Base-by-base conservation (phyloP, 2,888 invertebrate species). In the Ptilodon capucinus region DNA sequence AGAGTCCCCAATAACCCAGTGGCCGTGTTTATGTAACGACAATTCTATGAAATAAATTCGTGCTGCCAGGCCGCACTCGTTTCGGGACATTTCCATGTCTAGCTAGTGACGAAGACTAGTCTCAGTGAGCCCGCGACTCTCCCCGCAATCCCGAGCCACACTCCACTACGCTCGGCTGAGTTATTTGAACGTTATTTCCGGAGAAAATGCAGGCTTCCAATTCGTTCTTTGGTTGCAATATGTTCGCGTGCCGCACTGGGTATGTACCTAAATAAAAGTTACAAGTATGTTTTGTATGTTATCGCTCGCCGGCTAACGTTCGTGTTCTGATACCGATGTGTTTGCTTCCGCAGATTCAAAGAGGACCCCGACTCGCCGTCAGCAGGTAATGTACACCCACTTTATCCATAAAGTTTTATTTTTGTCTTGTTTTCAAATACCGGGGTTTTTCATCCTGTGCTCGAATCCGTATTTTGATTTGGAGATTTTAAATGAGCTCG, bases 1-100 rank as follows among this genome's bases (percentile, higher is more conserved):
- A 51, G 40, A 32, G 35, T 75, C 51, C 73, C 73, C 70, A 68
- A 73, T 86, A 84, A 84, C 86, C 84, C 67, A 85, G 64, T 83
- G 74, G 70, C 80, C 77, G 77, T 61, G 64, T 76, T 79, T 67
- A 46, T 51, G 48, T 58, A 47, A 53, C 41, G 9, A 25, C 44
- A 44, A 11, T 42, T 40, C 34, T 34, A 30, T 16, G 32, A 41
- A 35, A 34, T 34, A 34, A 17, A 7, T 9, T 7, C 35, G 35
- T 35, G 35, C 18, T 35, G 35, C 32, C 11, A 32, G 32, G 9
- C 34, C 16, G n/a, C 34, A 14, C 5, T 34, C 4, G 23, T 14
- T 35, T 35, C 35, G 35, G 35, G 35, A 17, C 18, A 17, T 18
- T 35, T 35, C 18, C 2, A n/a, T 11, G n/a, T n/a, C n/a, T n/a